Conservation (phyloP, 2,888 invertebrate genomes). For the Deilephila elpenor region DNA sequence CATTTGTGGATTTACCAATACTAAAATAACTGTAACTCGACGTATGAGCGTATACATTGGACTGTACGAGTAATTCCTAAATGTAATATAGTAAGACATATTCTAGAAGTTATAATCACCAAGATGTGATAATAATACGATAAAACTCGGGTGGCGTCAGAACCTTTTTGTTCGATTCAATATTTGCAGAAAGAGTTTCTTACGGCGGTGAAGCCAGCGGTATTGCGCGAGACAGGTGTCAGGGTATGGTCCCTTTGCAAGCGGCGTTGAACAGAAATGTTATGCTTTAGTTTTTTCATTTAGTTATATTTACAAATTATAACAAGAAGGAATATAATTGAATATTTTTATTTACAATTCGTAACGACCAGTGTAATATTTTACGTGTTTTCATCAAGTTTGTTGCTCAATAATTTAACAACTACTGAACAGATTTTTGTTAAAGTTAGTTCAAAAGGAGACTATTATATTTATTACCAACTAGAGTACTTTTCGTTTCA, state of each 20-base stretch:
- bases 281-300: not conserved
- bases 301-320: no score
- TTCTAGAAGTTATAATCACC: constrained; percentile 64
- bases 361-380: not conserved
- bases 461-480: no score
- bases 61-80: constrained; percentile 50
- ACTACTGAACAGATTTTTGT: no score
- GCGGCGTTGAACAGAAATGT: not conserved
- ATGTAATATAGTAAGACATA: constrained; percentile 55
- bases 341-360: no score
- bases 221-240: constrained; percentile 8
- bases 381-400: not conserved
- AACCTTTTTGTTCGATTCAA: constrained; percentile 40
- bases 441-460: no score
- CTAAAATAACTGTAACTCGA: not conserved
- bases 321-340: no score
- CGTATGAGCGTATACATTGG: constrained; percentile 13
- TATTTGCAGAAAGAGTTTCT: constrained; percentile 39
- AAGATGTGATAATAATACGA: constrained; percentile 63
- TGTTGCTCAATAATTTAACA: not conserved
- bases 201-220: not conserved
- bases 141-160: constrained; percentile 29
- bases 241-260: not conserved
- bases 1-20: no score
- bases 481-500: no score